phyloP scores from a whole-genome alignment of 2,113 vertebrate genomes.

The Apodemus speciosus region DNA sequence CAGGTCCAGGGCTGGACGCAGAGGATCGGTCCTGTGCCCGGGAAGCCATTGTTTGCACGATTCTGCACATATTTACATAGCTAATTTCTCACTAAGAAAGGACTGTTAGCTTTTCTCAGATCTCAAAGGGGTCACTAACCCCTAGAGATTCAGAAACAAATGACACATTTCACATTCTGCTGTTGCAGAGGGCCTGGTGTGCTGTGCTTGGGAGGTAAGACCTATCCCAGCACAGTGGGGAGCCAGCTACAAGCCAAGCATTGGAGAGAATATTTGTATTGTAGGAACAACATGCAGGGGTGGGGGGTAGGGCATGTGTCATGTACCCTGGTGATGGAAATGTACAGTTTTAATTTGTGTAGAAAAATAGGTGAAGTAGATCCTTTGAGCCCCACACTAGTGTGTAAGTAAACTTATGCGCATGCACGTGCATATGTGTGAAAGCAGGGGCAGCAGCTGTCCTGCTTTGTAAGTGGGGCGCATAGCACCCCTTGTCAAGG shows the following conservation, averaged over 20 bases:
- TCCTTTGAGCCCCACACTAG: background rate
- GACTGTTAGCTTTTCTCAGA: background rate
- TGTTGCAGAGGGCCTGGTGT: background rate
- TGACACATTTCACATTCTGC: background rate
- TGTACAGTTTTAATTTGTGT: background rate
- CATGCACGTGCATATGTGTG: background rate
- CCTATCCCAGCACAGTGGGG: background rate
- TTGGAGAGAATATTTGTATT: background rate
- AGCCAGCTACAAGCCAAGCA: background rate
- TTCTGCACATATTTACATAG: accelerated
- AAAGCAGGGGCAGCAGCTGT: background rate
- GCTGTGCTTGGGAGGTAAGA: background rate
- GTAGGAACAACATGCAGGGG: background rate
- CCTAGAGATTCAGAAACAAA: background rate
- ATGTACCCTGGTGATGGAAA: background rate
- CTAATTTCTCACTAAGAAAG: background rate
- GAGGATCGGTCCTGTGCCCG: background rate
- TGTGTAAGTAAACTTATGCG: too few species aligned
- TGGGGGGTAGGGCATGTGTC: background rate
- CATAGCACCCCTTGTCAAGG: background rate
- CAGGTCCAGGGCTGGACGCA: background rate
- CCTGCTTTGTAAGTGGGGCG: background rate
- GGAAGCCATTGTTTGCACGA: background rate
- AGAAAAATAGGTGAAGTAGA: background rate
- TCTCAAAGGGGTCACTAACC: background rate